These are phyloP conservation scores for Serripes groenlandicus DNA, from an alignment of 2,888 invertebrate species.

Conservation along the genomic window DNA sequence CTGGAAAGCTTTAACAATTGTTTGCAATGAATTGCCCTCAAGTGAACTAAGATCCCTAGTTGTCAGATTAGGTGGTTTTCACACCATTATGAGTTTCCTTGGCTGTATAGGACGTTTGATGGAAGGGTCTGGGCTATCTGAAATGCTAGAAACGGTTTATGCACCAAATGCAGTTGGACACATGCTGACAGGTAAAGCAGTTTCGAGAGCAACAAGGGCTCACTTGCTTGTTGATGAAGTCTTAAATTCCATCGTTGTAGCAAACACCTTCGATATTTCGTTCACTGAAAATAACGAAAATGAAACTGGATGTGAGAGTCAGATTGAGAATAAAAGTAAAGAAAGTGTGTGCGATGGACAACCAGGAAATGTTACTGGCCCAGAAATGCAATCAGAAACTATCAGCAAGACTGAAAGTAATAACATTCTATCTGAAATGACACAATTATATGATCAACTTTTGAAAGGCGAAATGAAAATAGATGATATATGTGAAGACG, in stretches of 20 bases:
- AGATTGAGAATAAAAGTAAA: no score
- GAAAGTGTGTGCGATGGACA: no score
- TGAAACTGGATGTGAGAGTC: no score
- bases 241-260: constrained; percentile 25
- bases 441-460: not conserved
- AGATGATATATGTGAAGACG: not conserved
- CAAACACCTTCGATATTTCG: not conserved
- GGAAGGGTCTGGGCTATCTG: constrained; percentile 66
- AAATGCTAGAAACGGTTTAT: constrained; percentile 68
- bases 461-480: not conserved
- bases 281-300: constrained; percentile 7
- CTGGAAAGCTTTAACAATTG: constrained; percentile 59
- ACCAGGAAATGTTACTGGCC: not conserved
- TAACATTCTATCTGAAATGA: not conserved
- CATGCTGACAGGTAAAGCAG: constrained; percentile 68
- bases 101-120: constrained; percentile 69
- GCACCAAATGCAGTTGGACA: constrained; percentile 68
- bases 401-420: not conserved
- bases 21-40: constrained; percentile 12
- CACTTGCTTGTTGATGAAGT: constrained; percentile 63
- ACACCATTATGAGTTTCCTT: constrained; percentile 67
- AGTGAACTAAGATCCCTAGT: constrained; percentile 47
- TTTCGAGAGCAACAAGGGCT: constrained; percentile 58
- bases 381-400: not conserved
- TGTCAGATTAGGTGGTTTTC: constrained; percentile 58